phyloP scores from a whole-genome alignment of 1,140 invertebrate genomes.

The Atta cephalotes region DNA sequence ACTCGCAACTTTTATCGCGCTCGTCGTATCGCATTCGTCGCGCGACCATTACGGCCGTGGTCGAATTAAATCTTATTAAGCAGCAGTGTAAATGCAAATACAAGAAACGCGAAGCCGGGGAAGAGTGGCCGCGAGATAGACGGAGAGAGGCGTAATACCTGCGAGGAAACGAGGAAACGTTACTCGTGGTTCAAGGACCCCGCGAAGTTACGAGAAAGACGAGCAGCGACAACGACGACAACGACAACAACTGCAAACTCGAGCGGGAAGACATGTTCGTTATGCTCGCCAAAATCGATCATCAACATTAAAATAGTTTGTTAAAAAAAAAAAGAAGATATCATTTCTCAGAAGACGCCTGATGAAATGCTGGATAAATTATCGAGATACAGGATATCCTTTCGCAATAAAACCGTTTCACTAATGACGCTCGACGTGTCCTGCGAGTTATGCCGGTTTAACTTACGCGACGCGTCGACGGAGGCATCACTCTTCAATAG shows the following conservation, averaged over 20 bases:
- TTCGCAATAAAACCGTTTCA: not conserved
- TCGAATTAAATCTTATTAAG: constrained; percentile 55
- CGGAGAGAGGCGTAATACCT: constrained; percentile 38
- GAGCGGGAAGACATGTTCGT: constrained; percentile 1
- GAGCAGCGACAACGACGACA: not conserved
- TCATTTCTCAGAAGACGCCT: not conserved
- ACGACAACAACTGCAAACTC: constrained; percentile 4
- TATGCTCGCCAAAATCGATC: constrained; percentile 5
- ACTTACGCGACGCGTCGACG: not conserved
- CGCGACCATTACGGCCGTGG: constrained; percentile 6
- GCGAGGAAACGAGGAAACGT: constrained; percentile 48
- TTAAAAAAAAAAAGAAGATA: no score
- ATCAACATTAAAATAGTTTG: not conserved
- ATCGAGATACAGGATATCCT: constrained; percentile 13
- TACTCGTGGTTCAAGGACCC: constrained; percentile 51
- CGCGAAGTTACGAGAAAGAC: constrained; percentile 36
- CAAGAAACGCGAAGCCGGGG: not conserved
- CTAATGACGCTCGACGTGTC: constrained; percentile 29
- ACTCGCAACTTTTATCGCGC: constrained; percentile 3
- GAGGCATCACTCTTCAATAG: not conserved
- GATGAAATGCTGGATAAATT: constrained; percentile 21
- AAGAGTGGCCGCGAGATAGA: constrained; percentile 26
- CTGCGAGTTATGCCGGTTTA: constrained; percentile 16
- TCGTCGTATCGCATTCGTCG: constrained; percentile 14
- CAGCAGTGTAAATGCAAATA: constrained; percentile 51